A percentile compares a stretch with the other conserved stretches of the same genome.
These are phyloP conservation scores for Diplazon laetatorius DNA, from an alignment of 2,888 invertebrate species.

Conservation along the genomic window DNA sequence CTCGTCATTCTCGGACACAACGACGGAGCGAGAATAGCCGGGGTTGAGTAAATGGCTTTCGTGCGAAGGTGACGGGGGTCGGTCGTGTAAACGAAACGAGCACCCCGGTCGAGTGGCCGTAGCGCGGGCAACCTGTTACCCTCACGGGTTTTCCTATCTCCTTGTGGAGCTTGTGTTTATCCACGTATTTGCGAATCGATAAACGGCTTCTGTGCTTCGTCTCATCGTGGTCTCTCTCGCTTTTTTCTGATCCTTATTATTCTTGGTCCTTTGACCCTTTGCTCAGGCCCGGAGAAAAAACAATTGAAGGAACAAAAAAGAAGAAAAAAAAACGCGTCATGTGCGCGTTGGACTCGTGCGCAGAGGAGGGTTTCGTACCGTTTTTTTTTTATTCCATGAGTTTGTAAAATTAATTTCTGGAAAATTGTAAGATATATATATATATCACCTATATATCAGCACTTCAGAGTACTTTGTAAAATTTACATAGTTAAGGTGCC, in stretches of 20 bases:
- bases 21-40: background rate
- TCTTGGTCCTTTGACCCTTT: slow-evolving; percentile 1
- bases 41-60: slow-evolving; percentile 17
- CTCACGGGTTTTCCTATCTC: background rate
- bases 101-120: slow-evolving; percentile 20
- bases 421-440: too few relatives aligned
- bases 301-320: slow-evolving; percentile 14
- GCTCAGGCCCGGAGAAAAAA: background rate
- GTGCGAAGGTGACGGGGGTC: slow-evolving; percentile 21
- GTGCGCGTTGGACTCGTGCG: too few relatives aligned
- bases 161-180: slow-evolving; percentile 7
- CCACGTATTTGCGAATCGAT: slow-evolving; percentile 16
- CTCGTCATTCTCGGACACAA: too few relatives aligned
- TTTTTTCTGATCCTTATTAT: slow-evolving; percentile 17
- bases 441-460: too few relatives aligned
- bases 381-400: too few relatives aligned
- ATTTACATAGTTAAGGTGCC: too few relatives aligned
- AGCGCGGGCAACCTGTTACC: slow-evolving; percentile 41
- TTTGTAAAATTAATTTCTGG: too few relatives aligned
- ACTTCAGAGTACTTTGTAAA: too few relatives aligned
- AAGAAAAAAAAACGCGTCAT: background rate
- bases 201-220: slow-evolving; percentile 12
- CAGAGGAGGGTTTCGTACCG: too few relatives aligned
- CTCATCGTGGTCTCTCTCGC: slow-evolving; percentile 3
- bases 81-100: slow-evolving; percentile 17